These are phyloP conservation scores for Tapirus indicus DNA, from an alignment of 2,797 vertebrate genomes.

Conservation along the genomic window DNA sequence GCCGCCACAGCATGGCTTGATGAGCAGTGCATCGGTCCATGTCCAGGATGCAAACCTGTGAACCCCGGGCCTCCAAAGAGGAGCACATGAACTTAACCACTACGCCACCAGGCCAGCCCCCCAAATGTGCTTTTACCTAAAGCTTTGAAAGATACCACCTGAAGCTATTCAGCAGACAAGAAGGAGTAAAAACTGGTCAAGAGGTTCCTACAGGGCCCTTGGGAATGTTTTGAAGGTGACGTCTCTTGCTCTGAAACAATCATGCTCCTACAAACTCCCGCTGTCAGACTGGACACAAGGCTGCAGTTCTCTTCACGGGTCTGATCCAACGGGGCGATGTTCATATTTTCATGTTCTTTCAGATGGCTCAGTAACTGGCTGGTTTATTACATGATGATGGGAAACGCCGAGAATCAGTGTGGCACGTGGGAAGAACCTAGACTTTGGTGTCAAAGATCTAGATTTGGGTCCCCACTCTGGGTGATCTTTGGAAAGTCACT, in stretches of 20 bases:
- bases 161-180: not conserved
- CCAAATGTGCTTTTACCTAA: not conserved
- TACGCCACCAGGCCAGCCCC: too few relatives aligned
- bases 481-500: not conserved
- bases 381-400: not conserved
- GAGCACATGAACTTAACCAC: too few relatives aligned
- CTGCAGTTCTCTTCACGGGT: not conserved
- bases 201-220: not conserved
- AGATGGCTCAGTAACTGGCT: not conserved
- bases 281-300: not conserved
- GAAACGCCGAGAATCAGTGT: not conserved
- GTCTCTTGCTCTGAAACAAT: not conserved
- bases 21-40: too few relatives aligned
- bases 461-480: not conserved
- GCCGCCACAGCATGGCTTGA: too few relatives aligned
- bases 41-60: too few relatives aligned
- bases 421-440: not conserved
- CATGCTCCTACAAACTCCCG: rapidly evolving
- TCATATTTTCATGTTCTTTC: not conserved
- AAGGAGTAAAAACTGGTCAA: not conserved
- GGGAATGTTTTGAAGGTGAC: not conserved
- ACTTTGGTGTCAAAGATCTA: not conserved
- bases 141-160: not conserved
- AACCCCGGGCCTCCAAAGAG: too few relatives aligned
- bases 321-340: not conserved